These are phyloP conservation scores for Ceratothoa steindachneri DNA, from an alignment of 2,888 invertebrate genomes.

Conservation along the genomic window DNA sequence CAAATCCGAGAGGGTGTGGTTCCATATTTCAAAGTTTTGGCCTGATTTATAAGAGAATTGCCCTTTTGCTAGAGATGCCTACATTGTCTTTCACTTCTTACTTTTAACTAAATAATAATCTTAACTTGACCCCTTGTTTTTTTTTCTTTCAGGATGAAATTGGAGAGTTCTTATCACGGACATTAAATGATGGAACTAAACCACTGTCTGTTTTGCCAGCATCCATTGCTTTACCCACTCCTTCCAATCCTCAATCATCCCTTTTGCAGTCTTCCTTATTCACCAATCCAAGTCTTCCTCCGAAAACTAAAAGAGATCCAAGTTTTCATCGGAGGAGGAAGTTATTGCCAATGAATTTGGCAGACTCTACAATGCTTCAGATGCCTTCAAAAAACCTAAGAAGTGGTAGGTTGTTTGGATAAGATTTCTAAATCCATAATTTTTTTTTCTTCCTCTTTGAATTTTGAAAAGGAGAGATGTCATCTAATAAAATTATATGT, in stretches of 20 bases:
- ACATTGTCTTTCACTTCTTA: no score
- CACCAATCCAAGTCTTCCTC: background rate
- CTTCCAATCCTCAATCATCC: background rate
- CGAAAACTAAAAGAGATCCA: background rate
- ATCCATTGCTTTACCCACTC: background rate
- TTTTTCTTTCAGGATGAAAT: slow-evolving; percentile 7
- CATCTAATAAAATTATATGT: no score
- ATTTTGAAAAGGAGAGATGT: no score
- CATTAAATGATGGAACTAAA: background rate
- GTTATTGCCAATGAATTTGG: background rate
- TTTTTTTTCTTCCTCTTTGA: no score
- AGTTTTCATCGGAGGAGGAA: background rate
- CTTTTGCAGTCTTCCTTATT: background rate
- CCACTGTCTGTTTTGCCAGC: background rate
- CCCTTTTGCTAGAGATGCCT: no score
- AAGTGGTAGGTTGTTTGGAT: no score
- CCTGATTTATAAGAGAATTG: no score
- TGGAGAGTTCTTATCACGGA: background rate
- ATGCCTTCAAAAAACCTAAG: background rate
- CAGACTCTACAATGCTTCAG: background rate
- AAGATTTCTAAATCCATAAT: no score
- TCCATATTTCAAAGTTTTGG: no score
- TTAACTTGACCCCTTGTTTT: no score
- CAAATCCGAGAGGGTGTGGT: no score
- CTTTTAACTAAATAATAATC: no score